A percentile compares a stretch with the other conserved stretches of the same genome.
Conservation (phyloP, 2,888 invertebrate genomes). For the Homarus gammarus region DNA sequence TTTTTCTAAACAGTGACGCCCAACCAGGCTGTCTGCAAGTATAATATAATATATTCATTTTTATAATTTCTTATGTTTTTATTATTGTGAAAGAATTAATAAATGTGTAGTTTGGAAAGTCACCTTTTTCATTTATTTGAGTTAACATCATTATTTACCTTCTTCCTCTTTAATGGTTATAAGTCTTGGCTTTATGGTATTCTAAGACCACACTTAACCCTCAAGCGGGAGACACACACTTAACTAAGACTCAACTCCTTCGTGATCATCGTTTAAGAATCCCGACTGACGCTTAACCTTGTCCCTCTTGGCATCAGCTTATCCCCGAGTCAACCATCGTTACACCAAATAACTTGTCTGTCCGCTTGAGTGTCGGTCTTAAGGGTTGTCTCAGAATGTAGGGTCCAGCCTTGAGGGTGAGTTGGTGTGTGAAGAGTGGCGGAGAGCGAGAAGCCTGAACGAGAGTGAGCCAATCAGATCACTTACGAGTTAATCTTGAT, state of each 20-base stretch:
- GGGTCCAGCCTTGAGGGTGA: background rate
- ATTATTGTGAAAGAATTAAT: slow-evolving; percentile 75
- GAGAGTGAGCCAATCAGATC: background rate
- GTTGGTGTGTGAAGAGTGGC: background rate
- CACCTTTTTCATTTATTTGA: slow-evolving; percentile 67
- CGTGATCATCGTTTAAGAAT: no score
- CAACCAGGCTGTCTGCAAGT: slow-evolving; percentile 70
- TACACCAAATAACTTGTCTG: no score
- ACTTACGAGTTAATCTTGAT: background rate
- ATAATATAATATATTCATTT: slow-evolving; percentile 76
- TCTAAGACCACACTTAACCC: slow-evolving; percentile 40
- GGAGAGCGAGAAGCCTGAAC: background rate
- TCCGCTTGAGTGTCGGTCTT: background rate
- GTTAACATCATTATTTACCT: slow-evolving; percentile 36
- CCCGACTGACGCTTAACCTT: no score
- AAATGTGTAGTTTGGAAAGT: slow-evolving; percentile 76
- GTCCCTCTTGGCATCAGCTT: no score
- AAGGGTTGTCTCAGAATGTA: background rate
- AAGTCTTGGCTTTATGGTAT: background rate
- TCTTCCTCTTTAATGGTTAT: background rate
- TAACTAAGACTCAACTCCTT: no score
- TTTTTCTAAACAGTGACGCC: slow-evolving; percentile 73
- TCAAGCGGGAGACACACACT: no score
- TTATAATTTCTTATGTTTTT: slow-evolving; percentile 77
- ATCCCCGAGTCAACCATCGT: no score